phyloP scores from a whole-genome alignment of 2,113 vertebrate genomes.

The Lagopus muta region DNA sequence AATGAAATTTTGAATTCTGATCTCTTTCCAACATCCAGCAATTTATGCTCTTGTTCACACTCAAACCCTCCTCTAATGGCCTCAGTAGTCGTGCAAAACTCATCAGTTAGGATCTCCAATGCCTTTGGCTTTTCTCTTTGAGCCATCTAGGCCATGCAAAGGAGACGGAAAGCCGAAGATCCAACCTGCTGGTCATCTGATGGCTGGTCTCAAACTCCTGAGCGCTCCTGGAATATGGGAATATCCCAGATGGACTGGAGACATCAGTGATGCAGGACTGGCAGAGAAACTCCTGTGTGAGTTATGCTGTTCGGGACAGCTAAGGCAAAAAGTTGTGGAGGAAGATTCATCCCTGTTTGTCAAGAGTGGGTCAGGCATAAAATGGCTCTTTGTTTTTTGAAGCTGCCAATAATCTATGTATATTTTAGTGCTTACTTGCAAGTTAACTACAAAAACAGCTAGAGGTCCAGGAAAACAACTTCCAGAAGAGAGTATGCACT shows the following conservation, averaged over 20 bases:
- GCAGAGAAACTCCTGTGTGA: neutral
- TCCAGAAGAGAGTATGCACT: neutral
- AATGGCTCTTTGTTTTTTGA: neutral
- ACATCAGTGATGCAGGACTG: fast-evolving
- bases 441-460: neutral
- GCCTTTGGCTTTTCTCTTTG: neutral
- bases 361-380: neutral
- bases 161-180: neutral
- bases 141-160: neutral
- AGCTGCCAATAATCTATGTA: neutral
- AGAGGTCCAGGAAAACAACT: neutral
- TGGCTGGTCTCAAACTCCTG: neutral
- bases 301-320: fast-evolving
- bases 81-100: neutral
- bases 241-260: neutral
- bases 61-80: neutral
- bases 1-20: neutral
- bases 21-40: neutral
- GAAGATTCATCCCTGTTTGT: neutral
- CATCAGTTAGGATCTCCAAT: neutral
- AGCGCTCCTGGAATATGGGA: neutral
- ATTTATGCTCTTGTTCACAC: neutral
- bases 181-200: neutral
- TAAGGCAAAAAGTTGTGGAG: neutral
- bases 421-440: neutral